Evolutionary conservation across 2,113 vertebrate species (phyloP), one percentile per base, ranked within the genome.

Genomic region (Xyrauchen texanus): DNA sequence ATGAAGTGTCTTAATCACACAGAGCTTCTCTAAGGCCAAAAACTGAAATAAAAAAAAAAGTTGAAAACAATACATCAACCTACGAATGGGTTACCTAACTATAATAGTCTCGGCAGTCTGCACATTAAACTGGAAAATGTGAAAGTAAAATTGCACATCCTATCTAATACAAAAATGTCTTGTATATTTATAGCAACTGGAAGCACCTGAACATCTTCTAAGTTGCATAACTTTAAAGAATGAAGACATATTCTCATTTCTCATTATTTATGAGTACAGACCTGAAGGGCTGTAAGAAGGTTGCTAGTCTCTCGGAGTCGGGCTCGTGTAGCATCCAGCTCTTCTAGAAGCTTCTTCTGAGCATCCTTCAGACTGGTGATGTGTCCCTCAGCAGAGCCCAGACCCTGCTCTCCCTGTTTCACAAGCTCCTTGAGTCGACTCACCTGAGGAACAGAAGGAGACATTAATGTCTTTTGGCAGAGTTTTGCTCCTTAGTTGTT

Each of bases 261-360:
- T 58, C 44, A 61, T 60, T 16, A 64, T n/a, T 52, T 42, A 44
- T 5, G 10, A 55, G 49, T 12, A 67, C 68, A 55, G 89, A 99
- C 98, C 96, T 99, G 95, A 85, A 95, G 90, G 45, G 94, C 93
- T 8, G 94, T 93, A 12, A 99, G 90, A n/a, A 96, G 93, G 89
- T 98, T 96, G 85, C 94, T 96, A 83, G 96, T 96, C 86, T 99
- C 96, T 80, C 95, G 92, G 69, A 99, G 92, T 52, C 94, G 92
- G 82, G 90, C 93, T 87, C 95, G 92, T 5, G 96, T 96, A 72
- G 95, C 88, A n/a, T 98, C 95, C 15, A 98, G 89, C 80, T 99
- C 98, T 76, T 95, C 95, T 76, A 97, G 94, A 76, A 99, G 94
- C 83, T 95, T 96, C 90, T 96, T 94, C 87, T 97, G 96, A 44